Evolutionary conservation across 2,113 vertebrate genomes (phyloP).

Genomic region (Misgurnus mizolepis): DNA sequence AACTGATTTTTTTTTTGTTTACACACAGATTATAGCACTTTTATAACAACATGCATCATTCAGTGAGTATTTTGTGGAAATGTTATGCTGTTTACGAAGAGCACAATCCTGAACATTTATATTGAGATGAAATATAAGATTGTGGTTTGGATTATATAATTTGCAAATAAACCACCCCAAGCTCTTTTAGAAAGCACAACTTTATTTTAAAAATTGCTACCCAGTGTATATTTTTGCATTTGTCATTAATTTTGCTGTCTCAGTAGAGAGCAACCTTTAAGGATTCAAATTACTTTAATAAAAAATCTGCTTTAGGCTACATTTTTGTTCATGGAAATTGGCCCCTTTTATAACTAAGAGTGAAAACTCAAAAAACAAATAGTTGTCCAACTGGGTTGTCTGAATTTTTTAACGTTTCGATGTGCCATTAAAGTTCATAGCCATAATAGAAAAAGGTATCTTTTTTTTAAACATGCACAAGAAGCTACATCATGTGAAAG

Average conservation of each 20-base stretch:
- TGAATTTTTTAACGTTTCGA: background rate
- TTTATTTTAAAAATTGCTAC: constrained; percentile 4
- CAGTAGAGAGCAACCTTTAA: background rate
- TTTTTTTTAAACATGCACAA: constrained; percentile 46
- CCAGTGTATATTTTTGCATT: background rate
- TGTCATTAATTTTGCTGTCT: constrained; percentile 6
- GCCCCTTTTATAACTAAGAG: background rate
- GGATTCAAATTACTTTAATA: background rate
- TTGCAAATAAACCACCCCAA: background rate
- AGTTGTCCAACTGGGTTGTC: background rate
- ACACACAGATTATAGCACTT: background rate
- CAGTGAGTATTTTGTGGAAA: background rate
- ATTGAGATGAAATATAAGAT: background rate
- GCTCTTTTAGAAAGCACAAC: background rate
- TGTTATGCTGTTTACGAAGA: constrained; percentile 4
- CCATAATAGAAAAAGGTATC: background rate
- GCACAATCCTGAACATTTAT: constrained; percentile 20
- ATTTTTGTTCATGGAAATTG: background rate
- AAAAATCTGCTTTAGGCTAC: background rate
- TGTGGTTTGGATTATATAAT: background rate
- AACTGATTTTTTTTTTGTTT: background rate
- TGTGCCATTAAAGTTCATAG: constrained; percentile 8
- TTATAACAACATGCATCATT: background rate
- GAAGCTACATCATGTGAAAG: constrained; percentile 66
- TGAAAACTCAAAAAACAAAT: background rate